Conservation (phyloP, 2,113 vertebrate species). For the Ciconia stormi region DNA sequence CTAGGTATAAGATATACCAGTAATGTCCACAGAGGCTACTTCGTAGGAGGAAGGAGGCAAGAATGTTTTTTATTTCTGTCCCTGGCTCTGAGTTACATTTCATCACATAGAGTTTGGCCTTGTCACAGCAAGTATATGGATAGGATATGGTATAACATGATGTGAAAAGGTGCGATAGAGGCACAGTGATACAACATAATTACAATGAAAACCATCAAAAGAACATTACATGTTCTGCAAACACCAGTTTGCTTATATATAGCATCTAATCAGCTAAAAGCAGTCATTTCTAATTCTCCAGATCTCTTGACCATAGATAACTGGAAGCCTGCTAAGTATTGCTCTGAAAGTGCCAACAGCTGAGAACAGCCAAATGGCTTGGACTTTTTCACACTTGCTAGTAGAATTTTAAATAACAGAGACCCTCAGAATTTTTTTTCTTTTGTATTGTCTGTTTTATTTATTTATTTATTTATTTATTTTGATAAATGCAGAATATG, state of each 20-base stretch:
- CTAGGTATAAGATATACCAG: neutral
- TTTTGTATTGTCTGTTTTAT: neutral
- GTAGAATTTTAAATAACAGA: neutral
- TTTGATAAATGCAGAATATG: neutral
- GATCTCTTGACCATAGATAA: neutral
- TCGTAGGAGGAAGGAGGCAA: neutral
- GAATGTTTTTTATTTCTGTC: neutral
- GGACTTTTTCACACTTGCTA: neutral
- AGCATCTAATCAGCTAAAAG: neutral
- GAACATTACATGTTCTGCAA: neutral
- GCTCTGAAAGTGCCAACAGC: neutral
- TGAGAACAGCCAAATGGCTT: neutral
- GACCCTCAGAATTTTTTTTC: neutral
- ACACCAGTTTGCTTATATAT: neutral
- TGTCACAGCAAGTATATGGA: neutral
- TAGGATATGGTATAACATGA: neutral
- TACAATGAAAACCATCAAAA: neutral
- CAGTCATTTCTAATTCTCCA: neutral
- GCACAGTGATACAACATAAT: neutral
- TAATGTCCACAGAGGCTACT: neutral
- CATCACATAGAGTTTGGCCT: neutral
- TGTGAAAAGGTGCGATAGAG: neutral
- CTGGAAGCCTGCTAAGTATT: neutral
- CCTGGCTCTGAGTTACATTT: neutral
- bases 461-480: neutral